Evolutionary conservation across 1,140 invertebrate species (phyloP), one percentile per base, ranked within the genome.

Genomic region (Lethocerus indicus): DNA sequence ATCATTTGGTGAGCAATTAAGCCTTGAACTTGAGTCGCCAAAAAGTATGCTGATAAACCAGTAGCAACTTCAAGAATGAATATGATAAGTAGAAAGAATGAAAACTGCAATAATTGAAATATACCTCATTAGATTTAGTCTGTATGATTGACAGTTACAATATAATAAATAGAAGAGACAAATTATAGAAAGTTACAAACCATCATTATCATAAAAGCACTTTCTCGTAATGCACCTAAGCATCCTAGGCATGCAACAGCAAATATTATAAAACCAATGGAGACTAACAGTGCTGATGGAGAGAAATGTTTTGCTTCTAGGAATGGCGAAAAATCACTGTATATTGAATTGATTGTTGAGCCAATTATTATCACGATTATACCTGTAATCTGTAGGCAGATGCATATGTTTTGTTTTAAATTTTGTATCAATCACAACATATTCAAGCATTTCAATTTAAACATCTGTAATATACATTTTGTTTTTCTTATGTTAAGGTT

Each of bases 241-340:
- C 85, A 89, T 57, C 85, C 85, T 59, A 87, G 80, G 70, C 83
- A 86, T 7, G 82, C 78, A 49, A 87, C 76, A 28, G 81, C 54
- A 59, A 86, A 81, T 54, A 85, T 77, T 32, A 83, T 64, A 2
- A 70, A 63, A 13, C 84, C 84, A 54, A 84, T 60, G 40, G 80
- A 64, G 52, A 87, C 82, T 54, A 86, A 70, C 2, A 71, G 54
- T 21, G 62, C 59, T 16, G 68, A 59, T 16, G 62, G 60, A 9
- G 66, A 62, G 27, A 61, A 59, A 47, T 62, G 62, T 20, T n/a
- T 6, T 24, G 40, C 26, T 42, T n/a, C 23, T 21, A 42, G 26
- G 21, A 44, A 44, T 6, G 14, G 12, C 18, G 42, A 44, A 26
- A 44, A 44, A 18, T 44, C 42, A 13, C 16, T 2, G 21, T 20